A percentile compares a stretch with the other conserved stretches of the same genome.
These are phyloP conservation scores for Cristatella mucedo DNA, from an alignment of 2,888 invertebrate genomes.

Conservation along the genomic window DNA sequence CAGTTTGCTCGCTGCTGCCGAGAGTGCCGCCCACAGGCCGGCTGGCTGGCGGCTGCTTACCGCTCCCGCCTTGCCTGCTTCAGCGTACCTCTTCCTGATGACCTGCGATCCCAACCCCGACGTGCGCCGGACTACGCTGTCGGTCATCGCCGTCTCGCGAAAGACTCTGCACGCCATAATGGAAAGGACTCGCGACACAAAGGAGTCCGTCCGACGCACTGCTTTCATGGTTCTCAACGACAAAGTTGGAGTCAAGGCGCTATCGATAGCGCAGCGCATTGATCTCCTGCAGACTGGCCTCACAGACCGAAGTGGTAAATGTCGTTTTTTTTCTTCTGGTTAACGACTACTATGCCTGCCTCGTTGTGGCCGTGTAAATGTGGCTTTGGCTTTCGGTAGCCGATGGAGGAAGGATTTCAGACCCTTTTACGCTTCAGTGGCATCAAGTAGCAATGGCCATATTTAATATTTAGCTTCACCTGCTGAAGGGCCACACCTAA, in stretches of 20 bases:
- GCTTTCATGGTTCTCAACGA: slow-evolving; percentile 38
- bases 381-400: no score
- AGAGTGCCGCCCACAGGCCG: no score
- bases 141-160: slow-evolving; percentile 55
- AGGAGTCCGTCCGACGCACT: slow-evolving; percentile 51
- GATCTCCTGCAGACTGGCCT: slow-evolving; percentile 49
- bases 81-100: slow-evolving; percentile 33
- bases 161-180: slow-evolving; percentile 55
- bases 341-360: no score
- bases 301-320: slow-evolving; percentile 46
- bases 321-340: no score
- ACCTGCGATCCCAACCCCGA: slow-evolving; percentile 54
- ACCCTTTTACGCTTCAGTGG: no score
- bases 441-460: no score
- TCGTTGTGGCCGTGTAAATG: no score
- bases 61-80: neutral
- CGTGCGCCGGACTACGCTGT: slow-evolving; percentile 53
- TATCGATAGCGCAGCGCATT: slow-evolving; percentile 51
- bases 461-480: no score
- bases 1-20: no score
- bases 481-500: no score
- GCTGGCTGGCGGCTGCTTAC: neutral
- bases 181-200: slow-evolving; percentile 57
- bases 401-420: no score
- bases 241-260: slow-evolving; percentile 44